These are phyloP conservation scores for Magallana nippona DNA, from an alignment of 2,888 invertebrate genomes.

Conservation along the genomic window DNA sequence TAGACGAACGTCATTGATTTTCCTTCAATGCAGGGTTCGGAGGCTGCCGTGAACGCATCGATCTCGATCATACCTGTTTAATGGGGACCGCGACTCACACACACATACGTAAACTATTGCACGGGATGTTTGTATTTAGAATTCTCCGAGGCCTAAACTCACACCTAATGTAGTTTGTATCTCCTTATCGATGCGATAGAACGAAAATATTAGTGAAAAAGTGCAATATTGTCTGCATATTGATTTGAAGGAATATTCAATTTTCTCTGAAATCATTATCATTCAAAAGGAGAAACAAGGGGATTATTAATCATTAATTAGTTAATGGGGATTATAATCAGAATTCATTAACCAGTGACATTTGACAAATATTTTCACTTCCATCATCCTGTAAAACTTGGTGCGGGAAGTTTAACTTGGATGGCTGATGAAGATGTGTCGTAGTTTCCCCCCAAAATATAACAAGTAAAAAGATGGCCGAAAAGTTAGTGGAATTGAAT, in stretches of 20 bases:
- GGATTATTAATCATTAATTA: background rate
- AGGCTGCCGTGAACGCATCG: slow-evolving; percentile 17
- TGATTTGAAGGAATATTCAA: too few species aligned
- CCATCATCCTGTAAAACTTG: too few species aligned
- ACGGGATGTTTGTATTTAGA: background rate
- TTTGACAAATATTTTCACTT: too few species aligned
- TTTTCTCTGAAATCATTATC: too few species aligned
- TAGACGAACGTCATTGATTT: slow-evolving; percentile 30
- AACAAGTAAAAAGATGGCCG: background rate
- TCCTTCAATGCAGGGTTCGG: slow-evolving; percentile 9
- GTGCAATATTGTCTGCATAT: too few species aligned
- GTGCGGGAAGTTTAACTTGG: too few species aligned
- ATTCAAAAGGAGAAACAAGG: background rate
- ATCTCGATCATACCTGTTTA: slow-evolving; percentile 12
- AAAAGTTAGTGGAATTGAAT: background rate
- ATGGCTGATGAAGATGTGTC: too few species aligned
- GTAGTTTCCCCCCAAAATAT: too few species aligned
- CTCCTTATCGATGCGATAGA: background rate
- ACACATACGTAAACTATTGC: background rate
- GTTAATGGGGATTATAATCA: too few species aligned
- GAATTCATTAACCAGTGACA: too few species aligned
- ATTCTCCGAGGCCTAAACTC: background rate
- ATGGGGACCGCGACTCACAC: background rate
- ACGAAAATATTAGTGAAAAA: too few species aligned
- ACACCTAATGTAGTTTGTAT: background rate